A percentile compares a stretch with the other conserved stretches of the same genome.
These are phyloP conservation scores for Neuroterus valhalla DNA, from an alignment of 1,140 invertebrate species.

Conservation along the genomic window DNA sequence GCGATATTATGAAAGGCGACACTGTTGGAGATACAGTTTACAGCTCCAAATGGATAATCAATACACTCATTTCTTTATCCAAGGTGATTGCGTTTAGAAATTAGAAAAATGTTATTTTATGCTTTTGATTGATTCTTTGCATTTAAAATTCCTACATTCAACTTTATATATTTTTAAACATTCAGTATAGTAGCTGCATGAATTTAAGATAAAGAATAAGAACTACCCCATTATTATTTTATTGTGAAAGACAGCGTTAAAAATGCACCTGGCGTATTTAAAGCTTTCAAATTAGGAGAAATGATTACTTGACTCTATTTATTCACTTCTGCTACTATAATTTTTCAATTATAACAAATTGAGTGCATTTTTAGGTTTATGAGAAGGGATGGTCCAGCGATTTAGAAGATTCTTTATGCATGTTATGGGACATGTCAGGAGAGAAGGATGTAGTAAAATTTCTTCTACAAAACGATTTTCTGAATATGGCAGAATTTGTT, in stretches of 20 bases:
- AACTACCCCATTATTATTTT: neutral
- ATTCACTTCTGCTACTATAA: too few species aligned
- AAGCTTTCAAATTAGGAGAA: too few species aligned
- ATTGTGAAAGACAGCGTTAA: too few species aligned
- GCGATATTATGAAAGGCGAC: slow-evolving; percentile 80
- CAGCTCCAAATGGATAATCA: slow-evolving; percentile 83
- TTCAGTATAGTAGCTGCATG: too few species aligned
- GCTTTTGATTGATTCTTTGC: too few species aligned
- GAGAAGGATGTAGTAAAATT: slow-evolving; percentile 83
- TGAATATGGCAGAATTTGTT: slow-evolving; percentile 75
- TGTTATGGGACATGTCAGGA: slow-evolving; percentile 86
- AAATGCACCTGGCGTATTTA: neutral
- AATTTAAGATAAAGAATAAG: too few species aligned
- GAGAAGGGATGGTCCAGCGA: slow-evolving; percentile 74
- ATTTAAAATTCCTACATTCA: too few species aligned
- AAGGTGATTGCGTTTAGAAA: slow-evolving; percentile 58
- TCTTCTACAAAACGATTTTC: slow-evolving; percentile 79
- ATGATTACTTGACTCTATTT: too few species aligned
- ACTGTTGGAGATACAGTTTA: slow-evolving; percentile 85
- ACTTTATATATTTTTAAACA: too few species aligned
- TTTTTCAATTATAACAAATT: too few species aligned
- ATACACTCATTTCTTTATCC: slow-evolving; percentile 76
- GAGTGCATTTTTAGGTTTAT: slow-evolving; percentile 55
- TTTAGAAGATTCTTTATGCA: slow-evolving; percentile 82
- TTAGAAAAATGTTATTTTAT: too few species aligned